Evolutionary conservation across 2,797 vertebrate genomes (phyloP), one percentile per base, ranked within the genome.

Genomic region (Brachyrhaphis roseni): DNA sequence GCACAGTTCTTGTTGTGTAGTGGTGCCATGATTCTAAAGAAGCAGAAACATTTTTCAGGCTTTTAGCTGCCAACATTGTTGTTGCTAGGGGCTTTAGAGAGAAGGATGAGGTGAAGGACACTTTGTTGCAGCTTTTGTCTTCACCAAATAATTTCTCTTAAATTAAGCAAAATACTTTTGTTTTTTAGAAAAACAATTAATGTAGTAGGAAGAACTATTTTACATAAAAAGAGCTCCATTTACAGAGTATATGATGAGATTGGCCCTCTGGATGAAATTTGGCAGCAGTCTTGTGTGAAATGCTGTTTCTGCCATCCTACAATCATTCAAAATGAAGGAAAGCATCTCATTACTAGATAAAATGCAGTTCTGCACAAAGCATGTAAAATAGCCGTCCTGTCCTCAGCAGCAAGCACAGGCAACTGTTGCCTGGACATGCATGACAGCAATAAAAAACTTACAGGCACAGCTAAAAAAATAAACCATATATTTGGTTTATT

Each of bases 361-460:
- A 66, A 71, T n/a, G 41, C 26, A 70, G 39, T 13, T 11, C 66
- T 26, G 23, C 20, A 41, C 23, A 45, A 70, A 70, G 20, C 41
- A 70, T n/a, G 5, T 45, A n/a, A 71, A 28, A 88, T 26, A 74
- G 15, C 83, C 45, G 80, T 13, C 4, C 20, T 11, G 6, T 47
- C 20, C 8, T n/a, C n/a, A 55, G 64, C 76, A 74, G 10, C 31
- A 74, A 26, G 16, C 18, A 11, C 34, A 49, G 46, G 8, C 34
- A 41, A 28, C 41, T 71, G 41, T 45, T 71, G 68, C n/a, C 41
- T 45, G 26, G 15, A 71, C 20, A 68, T 26, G 4, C 3, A 41
- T 10, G 23, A 71, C 20, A 15, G 34, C 20, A 71, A 71, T 45
- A 45, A 45, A 43, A 71, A 16, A n/a, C 41, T 39, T 23, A 23